A percentile compares a stretch with the other conserved stretches of the same genome.
Evolutionary conservation across 2,888 invertebrate genomes (phyloP).

Genomic region (Uropetala carovei): DNA sequence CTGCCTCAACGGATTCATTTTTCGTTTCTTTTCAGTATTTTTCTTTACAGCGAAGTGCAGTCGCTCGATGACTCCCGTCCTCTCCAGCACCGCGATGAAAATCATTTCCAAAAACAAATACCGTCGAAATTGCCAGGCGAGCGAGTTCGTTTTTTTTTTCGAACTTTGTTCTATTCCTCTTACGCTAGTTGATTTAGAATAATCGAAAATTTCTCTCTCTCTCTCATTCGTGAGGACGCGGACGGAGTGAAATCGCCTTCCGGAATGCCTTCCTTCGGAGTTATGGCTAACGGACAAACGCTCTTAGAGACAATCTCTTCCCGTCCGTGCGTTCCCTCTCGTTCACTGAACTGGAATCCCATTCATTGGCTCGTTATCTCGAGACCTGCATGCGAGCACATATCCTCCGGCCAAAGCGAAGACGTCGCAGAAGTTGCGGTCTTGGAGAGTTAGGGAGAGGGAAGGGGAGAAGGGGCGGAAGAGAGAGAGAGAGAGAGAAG

Average conservation of each 20-base stretch:
- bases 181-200: too few relatives aligned
- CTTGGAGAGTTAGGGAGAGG: not conserved
- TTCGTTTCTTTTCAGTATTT: too few relatives aligned
- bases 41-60: too few relatives aligned
- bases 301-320: conserved; percentile 40
- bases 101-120: too few relatives aligned
- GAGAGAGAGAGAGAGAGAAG: too few relatives aligned
- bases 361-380: conserved; percentile 59
- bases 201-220: too few relatives aligned
- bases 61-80: too few relatives aligned
- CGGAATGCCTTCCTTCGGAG: not conserved
- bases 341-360: conserved; percentile 53
- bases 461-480: not conserved
- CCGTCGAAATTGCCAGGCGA: too few relatives aligned
- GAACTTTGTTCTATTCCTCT: too few relatives aligned
- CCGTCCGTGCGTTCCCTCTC: conserved; percentile 40
- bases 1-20: too few relatives aligned
- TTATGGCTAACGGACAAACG: conserved; percentile 31
- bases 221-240: not conserved
- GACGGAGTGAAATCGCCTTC: conserved; percentile 2
- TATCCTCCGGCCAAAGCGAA: conserved; percentile 22
- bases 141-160: too few relatives aligned
- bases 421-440: not conserved
- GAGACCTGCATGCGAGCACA: conserved; percentile 45
- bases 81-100: too few relatives aligned